Evolutionary conservation across 2,888 invertebrate genomes (phyloP).

Genomic region (Mythimna loreyi): DNA sequence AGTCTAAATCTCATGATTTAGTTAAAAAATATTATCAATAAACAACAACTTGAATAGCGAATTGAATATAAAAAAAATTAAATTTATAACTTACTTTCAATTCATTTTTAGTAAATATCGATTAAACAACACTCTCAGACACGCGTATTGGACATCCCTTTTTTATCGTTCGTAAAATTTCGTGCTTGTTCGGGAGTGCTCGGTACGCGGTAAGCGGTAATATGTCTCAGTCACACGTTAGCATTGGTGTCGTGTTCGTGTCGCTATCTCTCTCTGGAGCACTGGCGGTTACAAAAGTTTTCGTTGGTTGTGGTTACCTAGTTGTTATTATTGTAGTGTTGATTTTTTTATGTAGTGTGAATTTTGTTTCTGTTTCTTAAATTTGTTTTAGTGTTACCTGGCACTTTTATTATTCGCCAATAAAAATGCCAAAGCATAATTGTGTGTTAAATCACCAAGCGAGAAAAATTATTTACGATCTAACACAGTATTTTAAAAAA

Average conservation of each 20-base stretch:
- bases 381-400: too few species aligned
- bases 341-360: neutral
- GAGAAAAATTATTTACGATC: too few species aligned
- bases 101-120: neutral
- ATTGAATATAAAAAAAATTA: neutral
- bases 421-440: too few species aligned
- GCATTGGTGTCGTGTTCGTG: neutral
- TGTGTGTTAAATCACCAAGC: too few species aligned
- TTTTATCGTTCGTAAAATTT: neutral
- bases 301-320: neutral
- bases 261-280: neutral
- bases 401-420: too few species aligned
- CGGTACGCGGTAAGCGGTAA: neutral
- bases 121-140: neutral
- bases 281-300: neutral
- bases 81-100: neutral
- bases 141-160: neutral
- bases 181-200: neutral
- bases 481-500: too few species aligned
- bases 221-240: neutral
- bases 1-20: too few species aligned
- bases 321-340: neutral
- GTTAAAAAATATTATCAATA: too few species aligned
- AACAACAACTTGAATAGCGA: too few species aligned
- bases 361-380: too few species aligned